phyloP scores from a whole-genome alignment of 2,113 vertebrate genomes.

The Dolichotis patagonum region DNA sequence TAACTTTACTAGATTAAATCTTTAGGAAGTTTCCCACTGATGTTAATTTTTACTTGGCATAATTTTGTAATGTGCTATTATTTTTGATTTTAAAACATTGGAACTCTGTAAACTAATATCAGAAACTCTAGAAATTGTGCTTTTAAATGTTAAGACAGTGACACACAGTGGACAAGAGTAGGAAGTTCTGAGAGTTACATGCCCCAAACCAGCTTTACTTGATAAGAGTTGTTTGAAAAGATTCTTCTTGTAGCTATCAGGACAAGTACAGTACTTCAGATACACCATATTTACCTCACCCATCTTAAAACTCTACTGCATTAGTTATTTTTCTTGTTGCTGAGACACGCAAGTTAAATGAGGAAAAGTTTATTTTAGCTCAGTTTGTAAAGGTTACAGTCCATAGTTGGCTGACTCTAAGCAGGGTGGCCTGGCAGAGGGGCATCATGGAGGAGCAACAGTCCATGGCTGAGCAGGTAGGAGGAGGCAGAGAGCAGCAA shows the following conservation, averaged over 20 bases:
- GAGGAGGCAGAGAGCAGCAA: background rate
- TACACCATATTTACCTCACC: background rate
- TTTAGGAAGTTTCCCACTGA: background rate
- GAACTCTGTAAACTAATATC: background rate
- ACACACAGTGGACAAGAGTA: slow-evolving; percentile 48
- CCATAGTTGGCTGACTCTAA: background rate
- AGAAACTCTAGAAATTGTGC: background rate
- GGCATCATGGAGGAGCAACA: background rate
- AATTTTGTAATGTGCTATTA: background rate
- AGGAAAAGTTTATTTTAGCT: background rate
- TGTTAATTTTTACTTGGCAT: background rate
- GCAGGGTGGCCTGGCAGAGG: background rate
- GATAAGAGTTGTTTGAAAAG: slow-evolving; percentile 3
- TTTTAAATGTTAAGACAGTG: slow-evolving; percentile 53
- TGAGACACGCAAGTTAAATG: background rate
- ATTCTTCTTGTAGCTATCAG: background rate
- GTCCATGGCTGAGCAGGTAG: background rate
- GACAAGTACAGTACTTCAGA: background rate
- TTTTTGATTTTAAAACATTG: background rate
- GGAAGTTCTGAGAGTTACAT: background rate
- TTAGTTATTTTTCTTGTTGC: background rate
- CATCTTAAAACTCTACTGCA: background rate
- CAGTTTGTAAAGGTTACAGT: background rate
- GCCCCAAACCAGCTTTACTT: background rate
- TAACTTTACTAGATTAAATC: background rate